phyloP scores from a whole-genome alignment of 2,797 vertebrate genomes.

The Gila robusta region DNA sequence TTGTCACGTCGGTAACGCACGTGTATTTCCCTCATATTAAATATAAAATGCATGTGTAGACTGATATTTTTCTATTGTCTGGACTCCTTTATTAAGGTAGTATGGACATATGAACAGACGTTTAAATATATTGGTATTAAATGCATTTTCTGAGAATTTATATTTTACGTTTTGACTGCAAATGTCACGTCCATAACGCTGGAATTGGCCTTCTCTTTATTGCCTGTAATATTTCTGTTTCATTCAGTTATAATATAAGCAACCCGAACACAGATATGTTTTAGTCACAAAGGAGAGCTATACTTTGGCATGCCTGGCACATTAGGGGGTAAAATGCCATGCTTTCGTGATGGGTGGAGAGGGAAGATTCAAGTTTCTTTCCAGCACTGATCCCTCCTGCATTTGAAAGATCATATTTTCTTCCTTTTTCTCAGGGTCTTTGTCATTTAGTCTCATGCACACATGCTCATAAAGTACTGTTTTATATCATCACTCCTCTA shows the following conservation, averaged over 20 bases:
- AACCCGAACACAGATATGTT: background rate
- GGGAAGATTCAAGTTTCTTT: conserved; percentile 20
- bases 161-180: too few species aligned
- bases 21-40: too few species aligned
- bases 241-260: background rate
- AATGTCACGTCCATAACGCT: too few species aligned
- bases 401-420: conserved; percentile 30
- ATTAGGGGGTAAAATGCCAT: conserved; percentile 29
- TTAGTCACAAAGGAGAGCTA: background rate
- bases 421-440: background rate
- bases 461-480: background rate
- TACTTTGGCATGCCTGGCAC: conserved; percentile 30
- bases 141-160: too few species aligned
- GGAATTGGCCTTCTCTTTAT: too few species aligned
- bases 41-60: too few species aligned
- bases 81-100: too few species aligned
- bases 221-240: background rate
- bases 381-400: conserved; percentile 9
- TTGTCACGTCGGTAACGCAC: too few species aligned
- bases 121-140: too few species aligned
- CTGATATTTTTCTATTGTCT: too few species aligned
- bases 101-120: too few species aligned
- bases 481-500: too few species aligned
- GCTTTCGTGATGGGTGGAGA: conserved; percentile 19
- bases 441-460: conserved; percentile 9